Evolutionary conservation across 2,888 invertebrate species (phyloP), one percentile per base, ranked within the genome.

Genomic region (Gymnoscelis rufifasciata): DNA sequence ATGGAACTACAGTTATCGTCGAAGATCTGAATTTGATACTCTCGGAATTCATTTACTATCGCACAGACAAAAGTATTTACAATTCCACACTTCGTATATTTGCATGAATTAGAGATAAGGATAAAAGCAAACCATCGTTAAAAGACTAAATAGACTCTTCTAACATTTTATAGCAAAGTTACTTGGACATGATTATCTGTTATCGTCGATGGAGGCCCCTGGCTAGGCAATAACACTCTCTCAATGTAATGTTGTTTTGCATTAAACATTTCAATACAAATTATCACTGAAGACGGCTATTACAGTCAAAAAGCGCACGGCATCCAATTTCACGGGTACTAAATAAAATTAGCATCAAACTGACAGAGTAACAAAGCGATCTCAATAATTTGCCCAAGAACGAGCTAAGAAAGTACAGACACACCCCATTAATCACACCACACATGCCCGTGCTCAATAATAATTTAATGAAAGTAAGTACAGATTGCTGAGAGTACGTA

Each of bases 271-370:
- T 73, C 74, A 73, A 76, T 72, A 71, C 71, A 72, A 75, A 74
- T 75, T 74, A 79, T 64, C 64, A 52, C 62, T 60, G 62, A 60
- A 60, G 52, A 57, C 52, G 46, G 49, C 52, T 55, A 55, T 58
- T 58, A 59, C 59, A 68, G 71, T 72, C 71, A 76, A 78, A 72
- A 78, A 67, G 69, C 66, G 64, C 59, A 56, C 59, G 62, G 70
- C 72, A 72, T 80, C 75, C 77, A 84, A 87, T 86, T 87, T 84
- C 83, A 87, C 68, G 83, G 81, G 46, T 74, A 77, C 76, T 87
- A 86, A 86, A 87, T 81, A 86, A 87, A 88, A 87, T 88, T 86
- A 80, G 68, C 83, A 75, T 66, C 73, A 62, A 68, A 64, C 74
- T 70, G 81, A 76, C 84, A 80, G 68, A 68, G 66, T 78, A 79